Conservation (phyloP, 53 echinoderm and acorn worm genomes). For the Temnopleurus reevesii region DNA sequence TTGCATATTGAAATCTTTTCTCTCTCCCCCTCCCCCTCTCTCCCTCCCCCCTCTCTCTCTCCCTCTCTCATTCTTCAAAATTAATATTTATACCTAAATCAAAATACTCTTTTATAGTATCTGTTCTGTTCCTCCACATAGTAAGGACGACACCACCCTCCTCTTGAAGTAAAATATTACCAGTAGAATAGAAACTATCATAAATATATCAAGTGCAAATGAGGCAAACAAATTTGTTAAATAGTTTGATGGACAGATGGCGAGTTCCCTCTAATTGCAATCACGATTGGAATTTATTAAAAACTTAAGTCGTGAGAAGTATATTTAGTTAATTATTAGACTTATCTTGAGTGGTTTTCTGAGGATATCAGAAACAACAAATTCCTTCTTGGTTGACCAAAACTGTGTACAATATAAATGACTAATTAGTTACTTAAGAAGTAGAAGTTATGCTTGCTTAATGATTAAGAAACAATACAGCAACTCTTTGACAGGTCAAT, state of each 20-base stretch:
- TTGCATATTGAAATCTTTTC: neutral
- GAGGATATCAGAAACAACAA: neutral
- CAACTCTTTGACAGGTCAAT: neutral
- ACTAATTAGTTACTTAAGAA: neutral
- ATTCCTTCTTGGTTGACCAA: neutral
- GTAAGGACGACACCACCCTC: neutral
- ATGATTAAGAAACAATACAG: conserved; percentile 10
- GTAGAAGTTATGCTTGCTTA: neutral
- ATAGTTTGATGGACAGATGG: neutral
- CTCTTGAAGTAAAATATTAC: neutral
- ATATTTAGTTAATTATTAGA: neutral
- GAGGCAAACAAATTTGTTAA: neutral
- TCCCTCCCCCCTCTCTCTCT: neutral
- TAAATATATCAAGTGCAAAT: neutral
- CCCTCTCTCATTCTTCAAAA: neutral
- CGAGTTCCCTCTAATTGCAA: neutral
- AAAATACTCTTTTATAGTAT: neutral
- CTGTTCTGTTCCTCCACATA: neutral
- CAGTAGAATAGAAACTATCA: neutral
- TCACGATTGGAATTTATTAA: neutral
- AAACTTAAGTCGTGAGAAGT: neutral
- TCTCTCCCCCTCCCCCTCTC: neutral
- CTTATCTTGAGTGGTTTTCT: conserved; percentile 12
- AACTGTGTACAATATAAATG: neutral
- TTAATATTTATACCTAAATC: too few relatives aligned